Conservation (phyloP, 2,797 vertebrate species). For the Neopelma chrysocephalum region DNA sequence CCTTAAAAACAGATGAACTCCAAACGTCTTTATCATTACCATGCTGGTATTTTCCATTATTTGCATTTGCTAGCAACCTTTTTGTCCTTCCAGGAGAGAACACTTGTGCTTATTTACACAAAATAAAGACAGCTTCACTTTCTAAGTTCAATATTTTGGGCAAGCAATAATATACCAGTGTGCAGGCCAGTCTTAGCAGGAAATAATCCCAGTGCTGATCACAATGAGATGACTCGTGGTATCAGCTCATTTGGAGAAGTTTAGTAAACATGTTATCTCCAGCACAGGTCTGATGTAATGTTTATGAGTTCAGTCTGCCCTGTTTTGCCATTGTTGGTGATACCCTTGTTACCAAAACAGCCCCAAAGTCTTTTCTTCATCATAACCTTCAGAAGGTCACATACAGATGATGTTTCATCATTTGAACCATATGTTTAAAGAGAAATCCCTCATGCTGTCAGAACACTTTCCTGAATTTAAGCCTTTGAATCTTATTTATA, state of each 20-base stretch:
- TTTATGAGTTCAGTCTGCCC: conserved; percentile 67
- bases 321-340: conserved; percentile 6
- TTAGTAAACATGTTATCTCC: conserved; percentile 78
- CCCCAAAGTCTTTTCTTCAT: conserved; percentile 2
- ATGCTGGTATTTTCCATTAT: conserved; percentile 37
- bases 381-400: conserved; percentile 33
- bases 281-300: conserved; percentile 68
- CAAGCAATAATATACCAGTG: conserved; percentile 44
- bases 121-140: conserved; percentile 69
- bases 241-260: conserved; percentile 66
- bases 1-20: background rate
- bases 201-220: conserved; percentile 35
- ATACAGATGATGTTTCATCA: background rate
- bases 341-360: conserved; percentile 55
- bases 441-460: background rate
- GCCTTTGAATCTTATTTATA: background rate
- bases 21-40: background rate
- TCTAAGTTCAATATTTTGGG: conserved; percentile 71
- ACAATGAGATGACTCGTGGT: conserved; percentile 42
- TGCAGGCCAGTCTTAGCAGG: conserved; percentile 74
- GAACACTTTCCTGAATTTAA: background rate
- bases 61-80: conserved; percentile 51
- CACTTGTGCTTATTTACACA: conserved; percentile 77
- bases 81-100: conserved; percentile 63
- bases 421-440: background rate